Evolutionary conservation across 2,797 vertebrate genomes (phyloP).

Genomic region (Malurus leucopterus): DNA sequence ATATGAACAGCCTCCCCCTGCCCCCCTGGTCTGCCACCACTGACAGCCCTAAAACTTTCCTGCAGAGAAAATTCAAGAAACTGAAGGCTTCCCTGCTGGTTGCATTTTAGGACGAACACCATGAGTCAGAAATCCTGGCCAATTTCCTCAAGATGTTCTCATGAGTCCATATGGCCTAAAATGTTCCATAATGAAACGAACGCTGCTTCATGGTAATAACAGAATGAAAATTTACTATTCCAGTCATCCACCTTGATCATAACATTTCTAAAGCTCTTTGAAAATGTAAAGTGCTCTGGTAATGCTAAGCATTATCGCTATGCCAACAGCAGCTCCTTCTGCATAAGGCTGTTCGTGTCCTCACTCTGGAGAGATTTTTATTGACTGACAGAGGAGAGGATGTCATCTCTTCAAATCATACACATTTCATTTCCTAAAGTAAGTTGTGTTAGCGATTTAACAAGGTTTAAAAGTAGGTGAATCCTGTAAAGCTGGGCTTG

Average conservation of each 20-base stretch:
- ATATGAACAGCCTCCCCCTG: background rate
- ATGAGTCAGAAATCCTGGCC: constrained; percentile 3
- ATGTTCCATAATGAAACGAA: constrained; percentile 38
- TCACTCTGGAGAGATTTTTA: constrained; percentile 25
- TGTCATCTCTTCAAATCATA: constrained; percentile 26
- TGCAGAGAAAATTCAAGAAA: constrained; percentile 1
- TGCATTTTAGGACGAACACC: background rate
- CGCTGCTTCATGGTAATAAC: constrained; percentile 13
- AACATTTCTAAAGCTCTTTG: constrained; percentile 34
- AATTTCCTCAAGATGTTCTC: constrained; percentile 36
- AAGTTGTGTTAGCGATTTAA: constrained; percentile 29
- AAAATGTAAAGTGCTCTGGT: constrained; percentile 27
- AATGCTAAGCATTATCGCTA: background rate
- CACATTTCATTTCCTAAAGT: constrained; percentile 43
- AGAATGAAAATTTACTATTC: constrained; percentile 39
- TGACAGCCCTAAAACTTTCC: background rate
- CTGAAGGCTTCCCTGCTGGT: background rate
- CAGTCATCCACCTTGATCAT: constrained; percentile 40
- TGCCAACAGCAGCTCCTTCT: background rate
- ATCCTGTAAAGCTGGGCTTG: constrained; percentile 18
- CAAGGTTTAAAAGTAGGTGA: constrained; percentile 43
- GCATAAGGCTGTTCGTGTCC: background rate
- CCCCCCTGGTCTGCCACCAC: background rate
- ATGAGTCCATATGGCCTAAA: background rate
- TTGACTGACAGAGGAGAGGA: constrained; percentile 2